phyloP scores from a whole-genome alignment of 1,140 invertebrate species.

The Periplaneta americana region DNA sequence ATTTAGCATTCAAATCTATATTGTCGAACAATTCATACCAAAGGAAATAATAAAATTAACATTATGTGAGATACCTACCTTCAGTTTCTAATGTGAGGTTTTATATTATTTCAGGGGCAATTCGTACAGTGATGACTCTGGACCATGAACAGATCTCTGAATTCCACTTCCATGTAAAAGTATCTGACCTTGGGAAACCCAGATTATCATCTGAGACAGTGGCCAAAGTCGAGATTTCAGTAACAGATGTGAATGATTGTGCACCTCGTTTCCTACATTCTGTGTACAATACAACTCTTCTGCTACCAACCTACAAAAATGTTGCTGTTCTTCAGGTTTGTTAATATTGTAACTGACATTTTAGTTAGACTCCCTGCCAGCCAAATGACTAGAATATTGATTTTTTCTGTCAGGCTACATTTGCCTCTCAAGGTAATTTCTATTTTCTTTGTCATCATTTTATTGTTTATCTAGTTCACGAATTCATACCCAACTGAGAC shows the following conservation, averaged over 20 bases:
- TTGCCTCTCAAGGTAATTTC: too few relatives aligned
- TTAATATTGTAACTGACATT: not conserved
- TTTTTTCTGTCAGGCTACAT: too few relatives aligned
- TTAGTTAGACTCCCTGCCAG: too few relatives aligned
- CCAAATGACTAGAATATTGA: too few relatives aligned
- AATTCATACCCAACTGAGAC: too few relatives aligned
- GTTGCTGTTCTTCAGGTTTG: constrained; percentile 55
- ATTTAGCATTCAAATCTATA: too few relatives aligned
- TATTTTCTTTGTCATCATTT: too few relatives aligned
- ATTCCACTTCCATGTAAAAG: constrained; percentile 78
- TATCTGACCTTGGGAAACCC: constrained; percentile 80
- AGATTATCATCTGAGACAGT: constrained; percentile 66
- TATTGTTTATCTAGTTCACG: too few relatives aligned
- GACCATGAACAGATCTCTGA: constrained; percentile 72
- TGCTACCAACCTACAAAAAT: constrained; percentile 73
- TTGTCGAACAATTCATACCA: too few relatives aligned
- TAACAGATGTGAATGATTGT: constrained; percentile 84
- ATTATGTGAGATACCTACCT: too few relatives aligned
- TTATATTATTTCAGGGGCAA: constrained; percentile 51
- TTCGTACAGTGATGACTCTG: constrained; percentile 66
- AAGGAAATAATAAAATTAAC: too few relatives aligned
- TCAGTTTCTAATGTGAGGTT: too few relatives aligned
- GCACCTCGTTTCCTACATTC: constrained; percentile 65
- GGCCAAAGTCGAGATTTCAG: constrained; percentile 65
- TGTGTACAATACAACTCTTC: constrained; percentile 69